Percentiles rank a stretch among this genome's conserved stretches.
These are phyloP conservation scores for Iphiclides podalirius DNA, from an alignment of 2,888 invertebrate species.

Conservation along the genomic window DNA sequence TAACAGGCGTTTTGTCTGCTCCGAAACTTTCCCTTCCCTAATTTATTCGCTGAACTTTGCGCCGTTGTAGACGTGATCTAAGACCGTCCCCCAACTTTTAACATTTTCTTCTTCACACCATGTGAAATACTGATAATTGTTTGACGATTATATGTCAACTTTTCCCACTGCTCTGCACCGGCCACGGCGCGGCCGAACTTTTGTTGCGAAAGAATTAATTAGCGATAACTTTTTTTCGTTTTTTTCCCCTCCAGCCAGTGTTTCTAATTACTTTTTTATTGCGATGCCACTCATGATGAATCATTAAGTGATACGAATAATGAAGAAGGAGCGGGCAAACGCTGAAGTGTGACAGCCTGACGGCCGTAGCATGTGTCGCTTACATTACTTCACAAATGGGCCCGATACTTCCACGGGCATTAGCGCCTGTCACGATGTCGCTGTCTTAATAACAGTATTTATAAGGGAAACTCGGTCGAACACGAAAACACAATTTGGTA, in stretches of 20 bases:
- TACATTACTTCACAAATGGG: conserved; percentile 60
- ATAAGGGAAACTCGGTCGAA: conserved; percentile 76
- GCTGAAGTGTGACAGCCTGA: not conserved
- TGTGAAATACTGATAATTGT: conserved; percentile 17
- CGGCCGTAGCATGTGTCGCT: conserved; percentile 54
- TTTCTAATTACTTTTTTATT: not conserved
- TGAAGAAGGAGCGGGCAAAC: not conserved
- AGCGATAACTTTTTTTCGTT: not conserved
- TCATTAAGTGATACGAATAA: not conserved
- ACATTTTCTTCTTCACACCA: conserved; percentile 22
- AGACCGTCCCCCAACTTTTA: conserved; percentile 45
- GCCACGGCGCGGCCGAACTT: not conserved
- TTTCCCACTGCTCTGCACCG: conserved; percentile 1
- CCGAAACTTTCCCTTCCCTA: conserved; percentile 48
- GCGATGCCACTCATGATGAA: not conserved
- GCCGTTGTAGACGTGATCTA: conserved; percentile 51
- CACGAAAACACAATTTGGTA: conserved; percentile 79
- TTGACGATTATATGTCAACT: conserved; percentile 14
- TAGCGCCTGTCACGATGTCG: conserved; percentile 71
- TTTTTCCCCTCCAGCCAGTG: too few relatives aligned
- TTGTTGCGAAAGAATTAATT: not conserved
- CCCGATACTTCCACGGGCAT: conserved; percentile 65
- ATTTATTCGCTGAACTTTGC: conserved; percentile 64
- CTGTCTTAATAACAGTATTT: conserved; percentile 79
- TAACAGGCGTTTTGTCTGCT: conserved; percentile 54